A percentile compares a stretch with the other conserved stretches of the same genome.
Evolutionary conservation across 2,113 vertebrate species (phyloP).

Genomic region (Psophia crepitans): DNA sequence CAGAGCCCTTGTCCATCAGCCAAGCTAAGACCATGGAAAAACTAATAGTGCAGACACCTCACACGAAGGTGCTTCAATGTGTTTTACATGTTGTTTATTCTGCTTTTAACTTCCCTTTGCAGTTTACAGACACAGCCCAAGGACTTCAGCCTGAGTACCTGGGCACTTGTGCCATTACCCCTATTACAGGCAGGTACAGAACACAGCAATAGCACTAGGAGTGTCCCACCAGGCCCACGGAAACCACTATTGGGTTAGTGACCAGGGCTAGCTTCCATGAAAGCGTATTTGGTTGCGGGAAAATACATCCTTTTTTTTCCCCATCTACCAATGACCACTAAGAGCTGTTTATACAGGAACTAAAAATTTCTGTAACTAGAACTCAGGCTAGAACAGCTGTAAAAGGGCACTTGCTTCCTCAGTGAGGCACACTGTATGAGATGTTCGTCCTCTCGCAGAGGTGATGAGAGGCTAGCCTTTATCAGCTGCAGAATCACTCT

Average conservation of each 20-base stretch:
- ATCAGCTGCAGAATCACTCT: neutral
- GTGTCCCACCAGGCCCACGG: neutral
- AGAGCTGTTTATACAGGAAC: neutral
- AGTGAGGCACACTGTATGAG: neutral
- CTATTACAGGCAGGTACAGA: neutral
- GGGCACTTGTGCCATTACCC: neutral
- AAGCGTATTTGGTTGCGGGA: neutral
- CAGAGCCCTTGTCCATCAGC: neutral
- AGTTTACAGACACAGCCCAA: neutral
- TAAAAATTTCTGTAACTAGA: neutral
- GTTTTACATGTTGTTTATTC: neutral
- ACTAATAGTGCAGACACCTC: neutral
- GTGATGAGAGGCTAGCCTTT: neutral
- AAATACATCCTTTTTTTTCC: neutral
- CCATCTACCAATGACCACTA: neutral
- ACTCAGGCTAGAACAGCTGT: fast-evolving
- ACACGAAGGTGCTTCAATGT: neutral
- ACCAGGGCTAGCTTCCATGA: neutral
- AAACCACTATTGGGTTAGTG: too few species aligned
- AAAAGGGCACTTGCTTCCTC: neutral
- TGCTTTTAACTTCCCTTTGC: fast-evolving
- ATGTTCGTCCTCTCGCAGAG: neutral
- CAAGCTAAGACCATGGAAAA: neutral
- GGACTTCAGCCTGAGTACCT: neutral
- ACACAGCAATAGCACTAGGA: fast-evolving